Evolutionary conservation across 2,113 vertebrate species (phyloP).

Genomic region (Lipophrys pholis): DNA sequence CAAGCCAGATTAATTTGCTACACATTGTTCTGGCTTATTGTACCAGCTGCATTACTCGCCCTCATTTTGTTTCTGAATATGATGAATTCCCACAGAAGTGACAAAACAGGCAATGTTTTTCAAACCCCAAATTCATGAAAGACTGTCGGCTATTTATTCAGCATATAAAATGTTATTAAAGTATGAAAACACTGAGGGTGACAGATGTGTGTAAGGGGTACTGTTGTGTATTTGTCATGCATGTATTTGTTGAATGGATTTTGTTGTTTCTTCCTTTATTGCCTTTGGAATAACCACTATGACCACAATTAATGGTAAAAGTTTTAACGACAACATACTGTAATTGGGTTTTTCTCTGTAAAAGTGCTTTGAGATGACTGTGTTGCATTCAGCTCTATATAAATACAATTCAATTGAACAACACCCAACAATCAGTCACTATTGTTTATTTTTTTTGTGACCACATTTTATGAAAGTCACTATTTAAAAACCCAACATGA

Average conservation of each 20-base stretch:
- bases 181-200: not conserved
- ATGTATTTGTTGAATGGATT: no score
- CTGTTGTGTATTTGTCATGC: no score
- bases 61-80: slow-evolving; percentile 63
- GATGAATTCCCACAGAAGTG: slow-evolving; percentile 46
- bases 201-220: no score
- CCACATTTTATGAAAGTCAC: slow-evolving; percentile 65
- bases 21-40: slow-evolving; percentile 74
- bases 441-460: not conserved
- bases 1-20: slow-evolving; percentile 77
- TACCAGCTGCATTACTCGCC: slow-evolving; percentile 40
- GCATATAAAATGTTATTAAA: not conserved
- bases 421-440: no score
- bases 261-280: no score
- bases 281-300: no score
- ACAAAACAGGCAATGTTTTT: slow-evolving; percentile 19
- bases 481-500: slow-evolving; percentile 42
- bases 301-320: no score
- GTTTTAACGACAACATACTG: no score
- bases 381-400: no score
- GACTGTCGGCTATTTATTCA: not conserved
- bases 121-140: not conserved
- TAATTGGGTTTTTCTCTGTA: no score
- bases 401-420: no score
- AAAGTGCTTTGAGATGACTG: no score